Evolutionary conservation across 2,797 vertebrate species (phyloP), one percentile per base, ranked within the genome.

Genomic region (Trichosurus vulpecula): DNA sequence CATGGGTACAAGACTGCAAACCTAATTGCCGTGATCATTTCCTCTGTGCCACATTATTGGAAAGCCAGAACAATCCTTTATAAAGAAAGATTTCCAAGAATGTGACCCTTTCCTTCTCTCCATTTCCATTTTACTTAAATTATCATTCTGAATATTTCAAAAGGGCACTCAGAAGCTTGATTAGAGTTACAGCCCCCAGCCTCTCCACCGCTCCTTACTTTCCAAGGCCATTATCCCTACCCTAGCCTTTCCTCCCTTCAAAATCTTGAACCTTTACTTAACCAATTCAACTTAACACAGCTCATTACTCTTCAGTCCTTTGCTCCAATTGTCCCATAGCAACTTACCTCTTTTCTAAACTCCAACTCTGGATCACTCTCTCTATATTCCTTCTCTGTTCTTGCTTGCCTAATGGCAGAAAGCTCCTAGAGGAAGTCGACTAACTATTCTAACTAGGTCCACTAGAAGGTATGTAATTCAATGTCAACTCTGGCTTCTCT

Each of bases 71-170:
- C 98, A 97, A 97, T 95, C 16, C 96, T 97, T 98, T 96, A 92
- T 95, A 97, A 96, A 91, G 94, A 96, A 96, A 27, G 19, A 95
- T 97, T 98, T 98, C 61, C 90, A 98, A 97, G 30, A 90, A 95
- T 93, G 91, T 98, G 97, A 98, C 92, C 90, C 98, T 98, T 98
- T 94, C 74, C 81, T 96, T 97, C 55, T 56, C 14, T 97, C 94
- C 89, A 94, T 98, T 98, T 94, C 74, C 89, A 90, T 98, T 98
- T 98, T 93, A 96, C 93, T 98, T 97, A 98, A 97, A 98, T 98
- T 97, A 96, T 97, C 66, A 93, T 53, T 95, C 54, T 96, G 95
- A 97, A 97, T 97, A 96, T 97, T 97, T 97, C 89, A 97, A 96
- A 98, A 95, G 55, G 56, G 90, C 11, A 93, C 96, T 66, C 93